phyloP scores from a whole-genome alignment of 2,888 invertebrate genomes.

The Agrotis ipsilon region DNA sequence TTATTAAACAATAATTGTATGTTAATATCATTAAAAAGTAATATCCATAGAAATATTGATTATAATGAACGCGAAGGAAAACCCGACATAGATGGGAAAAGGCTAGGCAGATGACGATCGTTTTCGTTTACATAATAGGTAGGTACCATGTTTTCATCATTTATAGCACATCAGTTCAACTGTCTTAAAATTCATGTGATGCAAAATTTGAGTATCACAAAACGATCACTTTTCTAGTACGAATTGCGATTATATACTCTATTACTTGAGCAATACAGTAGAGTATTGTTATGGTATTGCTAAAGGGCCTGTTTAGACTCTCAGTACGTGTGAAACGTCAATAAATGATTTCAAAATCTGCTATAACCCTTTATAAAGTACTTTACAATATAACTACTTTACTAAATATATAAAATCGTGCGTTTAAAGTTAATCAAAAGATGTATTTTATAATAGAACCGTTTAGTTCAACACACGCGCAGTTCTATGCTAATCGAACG shows the following conservation, averaged over 20 bases:
- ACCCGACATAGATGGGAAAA: background rate
- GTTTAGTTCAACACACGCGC: constrained; percentile 23
- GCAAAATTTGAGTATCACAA: background rate
- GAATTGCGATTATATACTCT: too few species aligned
- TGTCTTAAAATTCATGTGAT: too few species aligned
- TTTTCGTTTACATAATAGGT: constrained; percentile 2
- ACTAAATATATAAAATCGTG: constrained; percentile 13
- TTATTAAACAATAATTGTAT: too few species aligned
- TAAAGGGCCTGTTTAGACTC: too few species aligned
- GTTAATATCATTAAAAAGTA: too few species aligned
- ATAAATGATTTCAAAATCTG: background rate
- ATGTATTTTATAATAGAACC: constrained; percentile 11
- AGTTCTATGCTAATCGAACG: constrained; percentile 31
- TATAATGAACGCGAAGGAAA: background rate
- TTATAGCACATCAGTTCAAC: background rate
- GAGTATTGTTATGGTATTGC: too few species aligned
- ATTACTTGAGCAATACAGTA: too few species aligned
- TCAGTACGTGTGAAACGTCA: background rate
- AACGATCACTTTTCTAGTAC: too few species aligned
- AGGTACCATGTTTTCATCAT: background rate
- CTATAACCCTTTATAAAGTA: background rate
- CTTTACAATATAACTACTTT: background rate
- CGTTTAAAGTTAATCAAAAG: constrained; percentile 26
- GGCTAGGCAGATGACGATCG: background rate
- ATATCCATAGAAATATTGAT: too few species aligned